Percentiles rank a stretch among this genome's conserved stretches.
phyloP scores from a whole-genome alignment of 1,140 invertebrate species.

The Plutomurus gul region DNA sequence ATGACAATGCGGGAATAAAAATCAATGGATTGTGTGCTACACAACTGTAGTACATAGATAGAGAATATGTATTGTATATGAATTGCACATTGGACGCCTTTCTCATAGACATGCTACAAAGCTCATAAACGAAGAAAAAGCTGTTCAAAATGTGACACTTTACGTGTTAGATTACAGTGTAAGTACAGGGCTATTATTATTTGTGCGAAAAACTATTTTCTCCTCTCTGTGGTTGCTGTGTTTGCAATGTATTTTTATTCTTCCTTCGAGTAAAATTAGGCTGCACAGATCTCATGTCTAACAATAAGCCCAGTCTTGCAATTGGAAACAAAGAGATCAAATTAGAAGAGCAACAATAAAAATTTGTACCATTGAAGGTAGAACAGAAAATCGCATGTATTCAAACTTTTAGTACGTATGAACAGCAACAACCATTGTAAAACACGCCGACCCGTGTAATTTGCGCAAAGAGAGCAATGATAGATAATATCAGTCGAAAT shows the following conservation, averaged over 20 bases:
- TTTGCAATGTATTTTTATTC: neutral
- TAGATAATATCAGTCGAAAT: constrained; percentile 12
- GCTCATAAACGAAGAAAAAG: too few relatives aligned
- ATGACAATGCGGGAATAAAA: neutral
- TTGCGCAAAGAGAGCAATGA: neutral
- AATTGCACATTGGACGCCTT: too few relatives aligned
- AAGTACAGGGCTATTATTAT: too few relatives aligned
- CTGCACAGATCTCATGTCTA: neutral
- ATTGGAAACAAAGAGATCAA: neutral
- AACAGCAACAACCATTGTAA: neutral
- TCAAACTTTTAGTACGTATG: neutral
- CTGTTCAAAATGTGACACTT: too few relatives aligned
- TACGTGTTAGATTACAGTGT: too few relatives aligned
- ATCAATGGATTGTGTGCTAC: neutral
- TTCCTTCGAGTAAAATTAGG: neutral
- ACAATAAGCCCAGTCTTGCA: neutral
- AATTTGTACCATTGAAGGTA: neutral
- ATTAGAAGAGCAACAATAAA: neutral
- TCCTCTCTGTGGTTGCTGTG: neutral
- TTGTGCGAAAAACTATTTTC: too few relatives aligned
- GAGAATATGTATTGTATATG: neutral
- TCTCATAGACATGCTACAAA: neutral
- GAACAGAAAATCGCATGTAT: neutral
- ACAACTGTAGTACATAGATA: neutral
- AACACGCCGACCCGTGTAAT: neutral